A percentile compares a stretch with the other conserved stretches of the same genome.
Evolutionary conservation across 2,888 invertebrate genomes (phyloP).

Genomic region (Noctua janthe): DNA sequence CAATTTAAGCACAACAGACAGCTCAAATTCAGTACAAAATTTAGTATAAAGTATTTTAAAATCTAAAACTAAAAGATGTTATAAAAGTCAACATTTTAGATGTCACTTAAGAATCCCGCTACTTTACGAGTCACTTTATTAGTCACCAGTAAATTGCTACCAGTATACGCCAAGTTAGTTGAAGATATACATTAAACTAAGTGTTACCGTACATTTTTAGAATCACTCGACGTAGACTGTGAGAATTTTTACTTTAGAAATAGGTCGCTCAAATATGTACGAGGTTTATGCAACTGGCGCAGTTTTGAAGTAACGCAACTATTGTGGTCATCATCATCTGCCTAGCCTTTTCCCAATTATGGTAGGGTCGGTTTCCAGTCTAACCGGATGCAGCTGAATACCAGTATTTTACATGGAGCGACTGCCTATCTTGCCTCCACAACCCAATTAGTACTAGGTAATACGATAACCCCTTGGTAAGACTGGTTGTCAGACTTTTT

Average conservation of each 20-base stretch:
- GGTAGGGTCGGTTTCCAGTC: too few relatives aligned
- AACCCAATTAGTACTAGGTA: too few relatives aligned
- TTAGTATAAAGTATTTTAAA: not conserved
- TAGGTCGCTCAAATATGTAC: conserved; percentile 19
- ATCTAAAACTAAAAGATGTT: conserved; percentile 10
- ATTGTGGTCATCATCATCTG: not conserved
- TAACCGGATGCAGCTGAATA: too few relatives aligned
- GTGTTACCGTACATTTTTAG: conserved; percentile 63
- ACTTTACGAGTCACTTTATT: conserved; percentile 52
- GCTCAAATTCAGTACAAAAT: too few relatives aligned
- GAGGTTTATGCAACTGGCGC: not conserved
- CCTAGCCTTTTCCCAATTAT: too few relatives aligned
- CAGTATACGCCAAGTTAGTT: conserved; percentile 32
- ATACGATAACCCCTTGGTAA: too few relatives aligned
- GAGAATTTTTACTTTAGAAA: conserved; percentile 48
- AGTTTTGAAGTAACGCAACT: not conserved
- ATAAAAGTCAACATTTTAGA: conserved; percentile 25
- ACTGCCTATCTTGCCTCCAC: too few relatives aligned
- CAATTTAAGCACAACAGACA: not conserved
- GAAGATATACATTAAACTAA: conserved; percentile 52
- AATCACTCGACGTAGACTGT: conserved; percentile 56
- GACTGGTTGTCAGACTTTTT: too few relatives aligned
- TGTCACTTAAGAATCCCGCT: conserved; percentile 46
- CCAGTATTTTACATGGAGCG: too few relatives aligned
- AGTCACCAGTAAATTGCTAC: conserved; percentile 56